Evolutionary conservation across 2,797 vertebrate species (phyloP), one percentile per base, ranked within the genome.

Genomic region (Trachurus trachurus): DNA sequence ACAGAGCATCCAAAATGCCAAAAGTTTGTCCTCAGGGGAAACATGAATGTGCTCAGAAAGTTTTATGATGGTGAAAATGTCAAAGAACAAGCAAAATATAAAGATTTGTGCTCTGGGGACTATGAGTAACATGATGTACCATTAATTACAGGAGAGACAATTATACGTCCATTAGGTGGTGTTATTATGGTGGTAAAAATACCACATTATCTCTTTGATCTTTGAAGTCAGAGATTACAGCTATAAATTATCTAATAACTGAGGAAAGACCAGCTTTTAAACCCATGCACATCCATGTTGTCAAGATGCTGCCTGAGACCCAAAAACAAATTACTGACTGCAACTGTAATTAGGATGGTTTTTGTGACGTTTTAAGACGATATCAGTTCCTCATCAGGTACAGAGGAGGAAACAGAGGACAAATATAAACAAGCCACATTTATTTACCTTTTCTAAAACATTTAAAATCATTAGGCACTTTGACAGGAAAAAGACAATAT

Each of bases 391-490:
- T 21, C 49, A 50, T 50, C 8, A 21, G 47, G 8, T n/a, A 8
- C 19, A 45, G 44, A 45, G 44, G 40, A 19, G n/a, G 21, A n/a
- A 8, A 9, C n/a, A 12, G 11, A 59, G 6, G 17, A 21, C 31
- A 11, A 71, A 61, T 72, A 67, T 52, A 74, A 49, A 15, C 11
- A 53, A 26, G 6, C 22, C 7, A 2, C 22, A 49, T 79, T 66
- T 68, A 70, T 57, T 70, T 57, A 8, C 59, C 26, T 69, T 58
- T 47, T 31, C 13, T 61, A 66, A 42, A n/a, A 61, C 4, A 63
- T 42, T 21, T 45, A 1, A 56, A 50, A 34, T 6, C 31, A 34
- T 34, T 34, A 34, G 31, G 31, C 31, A 34, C 31, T 34, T 66
- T 66, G 21, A 26, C 50, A n/a, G 21, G 0, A 47, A 58, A 42